Base-by-base conservation (phyloP, 1,140 invertebrate species). In the Drosophila ohnishii region DNA sequence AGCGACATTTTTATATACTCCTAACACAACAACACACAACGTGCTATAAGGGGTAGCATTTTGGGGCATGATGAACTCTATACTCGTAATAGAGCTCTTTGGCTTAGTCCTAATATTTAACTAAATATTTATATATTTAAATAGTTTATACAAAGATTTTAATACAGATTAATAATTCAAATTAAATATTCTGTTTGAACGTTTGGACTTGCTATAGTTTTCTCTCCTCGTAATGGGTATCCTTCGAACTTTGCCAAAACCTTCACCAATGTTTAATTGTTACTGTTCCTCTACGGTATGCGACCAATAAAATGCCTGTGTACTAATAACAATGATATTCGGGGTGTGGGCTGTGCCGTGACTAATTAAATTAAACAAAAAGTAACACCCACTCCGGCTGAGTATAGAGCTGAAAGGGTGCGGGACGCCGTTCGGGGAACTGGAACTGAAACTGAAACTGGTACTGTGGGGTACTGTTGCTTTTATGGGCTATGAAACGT, bases 311-410 rank as follows among this genome's bases (percentile, higher is more conserved):
- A 75, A 75, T 72, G 65, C 53, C 53, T 59, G 30, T 59, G 30
- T 75, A 65, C 80, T 84, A 83, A 83, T 83, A 83, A 84, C 76
- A 72, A 73, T 82, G 71, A 85, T 71, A 71, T 75, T 50, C 37
- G 60, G 39, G 28, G 62, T 67, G 37, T 22, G 42, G 42, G 44
- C 40, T 34, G 16, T 22, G 40, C 76, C 45, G 63, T 51, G 62
- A 67, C 84, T 88, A 88, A 88, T 88, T 88, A 84, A 88, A 83
- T 83, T 74, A 80, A 83, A 88, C 69, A 83, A 87, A 80, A 87
- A 78, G 76, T 83, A 84, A 87, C 77, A 78, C 83, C 44, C 53
- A 71, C 81, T 67, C 61, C 28, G 61, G 61, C 56, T 28, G 63
- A 63, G 55, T 37, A 25, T 73, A 53, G n/a, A 57, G 25, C 50